These are phyloP conservation scores for Drosophila prolongata DNA, from an alignment of 2,888 invertebrate species.

Conservation along the genomic window DNA sequence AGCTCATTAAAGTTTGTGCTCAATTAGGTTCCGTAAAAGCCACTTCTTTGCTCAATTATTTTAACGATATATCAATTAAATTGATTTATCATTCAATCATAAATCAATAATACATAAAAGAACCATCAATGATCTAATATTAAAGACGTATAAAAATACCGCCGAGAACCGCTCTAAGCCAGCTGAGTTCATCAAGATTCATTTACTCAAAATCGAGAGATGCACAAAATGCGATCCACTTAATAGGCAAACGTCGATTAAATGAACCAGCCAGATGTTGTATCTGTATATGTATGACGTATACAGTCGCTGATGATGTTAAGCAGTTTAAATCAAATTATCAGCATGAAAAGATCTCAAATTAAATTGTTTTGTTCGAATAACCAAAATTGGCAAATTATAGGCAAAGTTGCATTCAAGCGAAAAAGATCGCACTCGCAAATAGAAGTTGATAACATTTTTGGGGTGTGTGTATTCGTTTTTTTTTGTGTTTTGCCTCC, in stretches of 20 bases:
- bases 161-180: slow-evolving; percentile 33
- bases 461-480: slow-evolving; percentile 21
- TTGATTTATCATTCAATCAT: slow-evolving; percentile 30
- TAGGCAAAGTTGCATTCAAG: slow-evolving; percentile 68
- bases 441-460: slow-evolving; percentile 15
- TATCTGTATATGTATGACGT: slow-evolving; percentile 42
- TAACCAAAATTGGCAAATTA: slow-evolving; percentile 65
- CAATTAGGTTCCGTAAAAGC: slow-evolving; percentile 24
- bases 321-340: slow-evolving; percentile 56
- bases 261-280: slow-evolving; percentile 45
- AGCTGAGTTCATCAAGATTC: slow-evolving; percentile 43
- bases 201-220: slow-evolving; percentile 31
- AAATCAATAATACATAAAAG: slow-evolving; percentile 25
- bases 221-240: slow-evolving; percentile 41
- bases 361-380: slow-evolving; percentile 51
- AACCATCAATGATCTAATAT: slow-evolving; percentile 12
- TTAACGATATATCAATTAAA: background rate
- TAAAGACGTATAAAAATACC: slow-evolving; percentile 5
- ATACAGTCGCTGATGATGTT: slow-evolving; percentile 38
- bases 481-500: slow-evolving; percentile 32
- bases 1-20: background rate
- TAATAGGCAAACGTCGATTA: slow-evolving; percentile 43
- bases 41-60: slow-evolving; percentile 1
- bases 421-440: slow-evolving; percentile 49
- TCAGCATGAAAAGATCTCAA: slow-evolving; percentile 65